Conservation (phyloP, 2,888 invertebrate genomes). For the Bedellia somnulentella region DNA sequence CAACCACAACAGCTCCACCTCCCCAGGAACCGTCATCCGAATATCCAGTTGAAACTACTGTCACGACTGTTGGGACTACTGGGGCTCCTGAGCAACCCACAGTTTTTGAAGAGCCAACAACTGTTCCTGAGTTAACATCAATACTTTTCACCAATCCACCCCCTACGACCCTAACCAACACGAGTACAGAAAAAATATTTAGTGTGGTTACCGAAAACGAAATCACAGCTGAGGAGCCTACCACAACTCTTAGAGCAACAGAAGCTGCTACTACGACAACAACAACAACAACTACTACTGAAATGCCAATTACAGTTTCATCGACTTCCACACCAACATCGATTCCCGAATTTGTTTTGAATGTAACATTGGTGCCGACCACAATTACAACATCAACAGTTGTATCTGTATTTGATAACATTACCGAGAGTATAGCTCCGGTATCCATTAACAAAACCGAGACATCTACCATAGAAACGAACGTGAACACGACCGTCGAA, state of each 20-base stretch:
- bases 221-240: conserved; percentile 8
- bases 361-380: conserved; percentile 34
- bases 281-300: conserved; percentile 13
- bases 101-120: too few relatives aligned
- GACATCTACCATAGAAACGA: too few relatives aligned
- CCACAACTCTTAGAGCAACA: too few relatives aligned
- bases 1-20: conserved; percentile 15
- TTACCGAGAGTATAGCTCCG: conserved; percentile 9
- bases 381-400: conserved; percentile 19
- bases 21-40: conserved; percentile 7
- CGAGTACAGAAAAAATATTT: too few relatives aligned
- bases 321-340: conserved; percentile 23
- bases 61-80: background rate
- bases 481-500: too few relatives aligned
- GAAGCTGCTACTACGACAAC: conserved; percentile 13
- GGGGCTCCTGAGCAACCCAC: too few relatives aligned
- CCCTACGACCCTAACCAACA: too few relatives aligned
- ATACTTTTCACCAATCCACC: too few relatives aligned
- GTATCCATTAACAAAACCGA: too few relatives aligned
- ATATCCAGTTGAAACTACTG: background rate
- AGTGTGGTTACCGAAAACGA: too few relatives aligned
- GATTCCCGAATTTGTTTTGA: conserved; percentile 32
- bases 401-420: conserved; percentile 18
- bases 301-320: conserved; percentile 14
- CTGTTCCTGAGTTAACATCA: too few relatives aligned